Base-by-base conservation (phyloP, 2,113 vertebrate species). In the Rhombomys opimus region DNA sequence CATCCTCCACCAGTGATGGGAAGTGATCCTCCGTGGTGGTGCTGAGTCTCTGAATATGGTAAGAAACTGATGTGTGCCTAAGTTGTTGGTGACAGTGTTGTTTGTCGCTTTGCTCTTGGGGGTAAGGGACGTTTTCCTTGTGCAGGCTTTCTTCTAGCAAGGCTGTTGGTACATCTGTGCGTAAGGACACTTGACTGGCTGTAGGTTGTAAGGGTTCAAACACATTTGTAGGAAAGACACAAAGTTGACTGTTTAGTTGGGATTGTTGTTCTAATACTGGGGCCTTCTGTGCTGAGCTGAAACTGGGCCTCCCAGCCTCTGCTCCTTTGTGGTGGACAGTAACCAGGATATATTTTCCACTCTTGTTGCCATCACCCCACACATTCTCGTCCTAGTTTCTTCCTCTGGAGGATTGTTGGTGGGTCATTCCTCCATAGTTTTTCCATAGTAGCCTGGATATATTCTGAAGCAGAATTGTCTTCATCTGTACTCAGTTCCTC, bases 11-110 rank as follows among this genome's bases (percentile, higher is more conserved):
- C 20, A 81, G 95, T 93, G 89, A 87, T 94, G 85, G 96, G 65
- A 94, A 90, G 92, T 46, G n/a, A 78, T 35, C 57, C 46, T 72
- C 5, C 7, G 1, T 32, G 35, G 85, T 76, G 0, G 76, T 7
- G 46, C 87, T 87, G 89, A 95, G 90, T 76, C 95, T 70, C 89
- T 84, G 67, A 98, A 89, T 30, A 99, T 99, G 98, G 98, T 99
- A 97, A 98, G 98, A 54, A 46, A 12, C 9, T 72, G 78, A 41
- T 15, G 25, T 32, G 41, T 41, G 50, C 84, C 41, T 25, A 0
- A 63, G 46, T 57, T 70, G 76, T 41, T 41, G 87, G 46, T 14
- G 41, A 63, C 68, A 68, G 63, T 91, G 90, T 95, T 86, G 35
- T 76, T 41, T 87, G 38, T 68, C 67, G 14, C 46, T 91, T 72